These are phyloP conservation scores for Chouioia cunea DNA, from an alignment of 2,888 invertebrate genomes.

Conservation along the genomic window DNA sequence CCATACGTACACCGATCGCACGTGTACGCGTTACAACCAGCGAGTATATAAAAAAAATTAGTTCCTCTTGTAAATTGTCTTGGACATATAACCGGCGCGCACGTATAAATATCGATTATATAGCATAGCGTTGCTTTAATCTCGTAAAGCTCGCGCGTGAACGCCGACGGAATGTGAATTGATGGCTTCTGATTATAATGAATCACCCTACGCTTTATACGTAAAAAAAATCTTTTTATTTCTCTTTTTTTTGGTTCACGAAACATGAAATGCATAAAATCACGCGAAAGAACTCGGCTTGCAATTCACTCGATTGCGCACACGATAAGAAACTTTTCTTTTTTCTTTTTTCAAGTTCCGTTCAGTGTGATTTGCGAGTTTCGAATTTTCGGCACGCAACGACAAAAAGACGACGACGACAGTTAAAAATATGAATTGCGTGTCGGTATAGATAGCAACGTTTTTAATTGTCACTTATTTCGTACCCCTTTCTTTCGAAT, in stretches of 20 bases:
- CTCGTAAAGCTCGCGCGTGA: conserved; percentile 21
- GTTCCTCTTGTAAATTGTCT: too few species aligned
- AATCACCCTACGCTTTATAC: conserved; percentile 44
- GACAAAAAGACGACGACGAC: too few species aligned
- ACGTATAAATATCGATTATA: conserved; percentile 41
- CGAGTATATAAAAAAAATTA: too few species aligned
- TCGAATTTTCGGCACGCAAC: too few species aligned
- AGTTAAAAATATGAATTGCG: too few species aligned
- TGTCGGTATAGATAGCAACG: neutral
- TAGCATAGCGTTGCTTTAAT: conserved; percentile 17
- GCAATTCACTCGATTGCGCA: neutral
- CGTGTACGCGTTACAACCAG: too few species aligned
- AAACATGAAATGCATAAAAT: neutral
- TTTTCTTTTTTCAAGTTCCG: too few species aligned
- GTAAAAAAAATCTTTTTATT: conserved; percentile 6
- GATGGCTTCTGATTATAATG: conserved; percentile 52
- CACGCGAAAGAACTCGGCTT: neutral
- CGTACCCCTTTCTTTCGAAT: conserved; percentile 16
- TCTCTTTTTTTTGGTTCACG: neutral
- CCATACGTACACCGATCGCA: too few species aligned
- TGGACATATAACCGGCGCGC: neutral
- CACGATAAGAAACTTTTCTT: conserved; percentile 16
- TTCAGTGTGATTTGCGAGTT: too few species aligned
- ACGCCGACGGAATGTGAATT: conserved; percentile 50
- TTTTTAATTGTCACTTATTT: neutral